Percentiles rank a stretch among this genome's conserved stretches.
phyloP scores from a whole-genome alignment of 2,113 vertebrate species.

The Athene noctua region DNA sequence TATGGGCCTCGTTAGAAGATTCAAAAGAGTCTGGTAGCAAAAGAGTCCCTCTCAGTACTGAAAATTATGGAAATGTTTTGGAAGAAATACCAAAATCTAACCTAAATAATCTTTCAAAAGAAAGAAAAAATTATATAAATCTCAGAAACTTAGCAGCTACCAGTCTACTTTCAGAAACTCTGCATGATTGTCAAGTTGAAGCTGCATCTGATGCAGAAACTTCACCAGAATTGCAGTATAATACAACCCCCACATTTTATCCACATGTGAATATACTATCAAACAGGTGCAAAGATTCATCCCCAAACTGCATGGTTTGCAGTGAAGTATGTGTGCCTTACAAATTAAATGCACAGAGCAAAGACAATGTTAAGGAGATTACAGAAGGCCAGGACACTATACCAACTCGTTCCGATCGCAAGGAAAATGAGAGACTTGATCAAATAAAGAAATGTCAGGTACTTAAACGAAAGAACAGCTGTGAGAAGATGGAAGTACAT shows the following conservation, averaged over 20 bases:
- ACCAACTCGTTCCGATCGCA: not conserved
- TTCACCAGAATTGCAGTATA: not conserved
- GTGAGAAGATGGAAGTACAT: not conserved
- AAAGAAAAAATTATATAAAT: not conserved
- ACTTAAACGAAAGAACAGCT: not conserved
- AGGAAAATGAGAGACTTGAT: not conserved
- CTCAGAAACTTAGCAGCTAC: not conserved
- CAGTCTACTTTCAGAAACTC: not conserved
- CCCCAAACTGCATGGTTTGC: not conserved
- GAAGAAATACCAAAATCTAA: conserved; percentile 11
- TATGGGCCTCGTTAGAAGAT: not conserved
- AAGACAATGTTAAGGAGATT: not conserved
- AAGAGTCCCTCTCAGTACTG: not conserved
- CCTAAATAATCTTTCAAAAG: not conserved
- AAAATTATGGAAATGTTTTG: not conserved
- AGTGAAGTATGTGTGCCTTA: not conserved
- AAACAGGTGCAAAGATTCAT: not conserved
- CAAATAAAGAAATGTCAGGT: not conserved
- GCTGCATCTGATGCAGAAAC: not conserved
- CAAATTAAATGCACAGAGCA: not conserved
- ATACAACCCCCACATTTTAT: not conserved
- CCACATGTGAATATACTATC: not conserved
- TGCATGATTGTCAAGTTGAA: not conserved
- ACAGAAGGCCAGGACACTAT: not conserved
- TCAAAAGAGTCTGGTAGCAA: not conserved